Conservation (phyloP, 92 coral and sea anemone species). For the Ricordea florida region DNA sequence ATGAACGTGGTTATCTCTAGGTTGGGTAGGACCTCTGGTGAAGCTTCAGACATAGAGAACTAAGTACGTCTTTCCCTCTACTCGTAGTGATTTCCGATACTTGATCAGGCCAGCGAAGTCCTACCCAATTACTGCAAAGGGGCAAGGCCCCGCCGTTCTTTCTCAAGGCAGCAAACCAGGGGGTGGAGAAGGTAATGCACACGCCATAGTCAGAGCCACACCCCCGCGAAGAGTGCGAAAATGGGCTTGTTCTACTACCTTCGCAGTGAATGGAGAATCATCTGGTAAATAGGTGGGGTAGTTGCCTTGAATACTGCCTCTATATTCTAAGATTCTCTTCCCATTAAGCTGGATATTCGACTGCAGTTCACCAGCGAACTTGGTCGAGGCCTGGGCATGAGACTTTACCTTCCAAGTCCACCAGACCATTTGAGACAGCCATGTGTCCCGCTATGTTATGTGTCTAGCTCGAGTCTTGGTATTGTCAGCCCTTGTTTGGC, state of each 20-base stretch:
- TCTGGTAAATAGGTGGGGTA: slow-evolving; percentile 54
- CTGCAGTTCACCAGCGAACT: slow-evolving; percentile 22
- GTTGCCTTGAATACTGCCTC: slow-evolving; percentile 47
- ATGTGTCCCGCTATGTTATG: slow-evolving; percentile 50
- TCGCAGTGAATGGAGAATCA: slow-evolving; percentile 27
- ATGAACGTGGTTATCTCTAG: slow-evolving; percentile 18
- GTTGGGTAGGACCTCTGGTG: slow-evolving; percentile 7
- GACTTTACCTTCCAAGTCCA: slow-evolving; percentile 22
- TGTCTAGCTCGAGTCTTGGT: slow-evolving; percentile 43
- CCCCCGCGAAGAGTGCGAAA: slow-evolving; percentile 35
- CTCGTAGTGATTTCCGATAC: slow-evolving; percentile 5
- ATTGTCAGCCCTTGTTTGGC: slow-evolving; percentile 38
- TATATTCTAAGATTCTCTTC: slow-evolving; percentile 43
- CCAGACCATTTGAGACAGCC: slow-evolving; percentile 22
- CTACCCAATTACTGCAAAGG: slow-evolving; percentile 23
- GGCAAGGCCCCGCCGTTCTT: slow-evolving; percentile 22
- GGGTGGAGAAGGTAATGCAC: too few species aligned
- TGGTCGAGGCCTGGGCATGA: not conserved
- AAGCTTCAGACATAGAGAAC: slow-evolving; percentile 27
- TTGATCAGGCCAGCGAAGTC: slow-evolving; percentile 38
- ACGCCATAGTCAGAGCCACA: slow-evolving; percentile 28
- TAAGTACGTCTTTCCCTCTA: slow-evolving; percentile 37
- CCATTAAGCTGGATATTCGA: slow-evolving; percentile 42
- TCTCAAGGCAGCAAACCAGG: slow-evolving; percentile 24
- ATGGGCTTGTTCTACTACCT: slow-evolving; percentile 31